A percentile compares a stretch with the other conserved stretches of the same genome.
These are phyloP conservation scores for Megaceryle maxima DNA, from an alignment of 2,113 vertebrate genomes.

Conservation along the genomic window DNA sequence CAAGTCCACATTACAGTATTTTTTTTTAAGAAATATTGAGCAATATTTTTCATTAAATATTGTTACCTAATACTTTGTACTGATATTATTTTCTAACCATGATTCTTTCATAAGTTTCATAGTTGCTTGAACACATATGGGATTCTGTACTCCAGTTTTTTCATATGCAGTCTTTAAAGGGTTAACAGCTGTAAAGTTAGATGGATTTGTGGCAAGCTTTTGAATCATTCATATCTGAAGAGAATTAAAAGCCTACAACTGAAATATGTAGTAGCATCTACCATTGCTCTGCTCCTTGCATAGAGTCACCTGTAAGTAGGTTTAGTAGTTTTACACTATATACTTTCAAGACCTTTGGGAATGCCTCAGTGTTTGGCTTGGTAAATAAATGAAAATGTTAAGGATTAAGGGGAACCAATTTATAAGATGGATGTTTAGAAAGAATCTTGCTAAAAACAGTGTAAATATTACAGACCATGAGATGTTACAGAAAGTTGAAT, in stretches of 20 bases:
- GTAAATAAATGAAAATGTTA: slow-evolving; percentile 72
- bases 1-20: slow-evolving; percentile 63
- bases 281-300: slow-evolving; percentile 78
- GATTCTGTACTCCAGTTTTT: slow-evolving; percentile 61
- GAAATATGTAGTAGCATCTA: slow-evolving; percentile 73
- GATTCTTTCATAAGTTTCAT: slow-evolving; percentile 55
- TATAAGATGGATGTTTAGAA: slow-evolving; percentile 68
- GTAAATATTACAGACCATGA: slow-evolving; percentile 79
- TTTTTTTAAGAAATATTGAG: slow-evolving; percentile 73
- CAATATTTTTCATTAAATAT: slow-evolving; percentile 79
- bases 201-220: slow-evolving; percentile 76
- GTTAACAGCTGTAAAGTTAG: slow-evolving; percentile 72
- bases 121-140: slow-evolving; percentile 51
- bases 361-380: slow-evolving; percentile 77
- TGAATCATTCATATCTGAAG: slow-evolving; percentile 72
- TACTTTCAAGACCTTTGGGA: slow-evolving; percentile 72
- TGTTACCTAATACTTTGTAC: slow-evolving; percentile 71
- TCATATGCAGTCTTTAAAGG: slow-evolving; percentile 78
- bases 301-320: slow-evolving; percentile 77
- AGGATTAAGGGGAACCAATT: slow-evolving; percentile 62
- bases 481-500: slow-evolving; percentile 75
- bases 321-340: slow-evolving; percentile 76
- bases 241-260: slow-evolving; percentile 71
- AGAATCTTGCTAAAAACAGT: slow-evolving; percentile 76
- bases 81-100: slow-evolving; percentile 68